Conservation (phyloP, 37 sponge, comb jelly and placozoan species). For the Dysidea cf. avara region DNA sequence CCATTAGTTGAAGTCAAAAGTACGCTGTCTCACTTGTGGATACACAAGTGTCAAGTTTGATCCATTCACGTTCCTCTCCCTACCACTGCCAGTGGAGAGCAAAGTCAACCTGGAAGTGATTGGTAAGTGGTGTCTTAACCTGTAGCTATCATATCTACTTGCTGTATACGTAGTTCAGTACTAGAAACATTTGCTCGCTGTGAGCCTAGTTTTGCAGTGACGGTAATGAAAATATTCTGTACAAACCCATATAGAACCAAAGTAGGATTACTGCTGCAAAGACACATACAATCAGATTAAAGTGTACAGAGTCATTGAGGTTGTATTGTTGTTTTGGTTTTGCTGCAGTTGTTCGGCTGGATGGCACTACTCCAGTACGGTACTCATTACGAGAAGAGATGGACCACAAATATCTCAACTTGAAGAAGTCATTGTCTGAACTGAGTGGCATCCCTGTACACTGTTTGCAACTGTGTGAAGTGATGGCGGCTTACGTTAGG, state of each 20-base stretch:
- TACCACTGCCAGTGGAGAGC: constrained; percentile 94
- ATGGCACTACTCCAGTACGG: constrained; percentile 71
- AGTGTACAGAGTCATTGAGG: neutral
- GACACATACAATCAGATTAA: too few relatives aligned
- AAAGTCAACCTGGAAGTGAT: constrained; percentile 72
- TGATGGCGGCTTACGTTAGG: constrained; percentile 41
- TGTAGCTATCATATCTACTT: too few relatives aligned
- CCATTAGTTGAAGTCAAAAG: constrained; percentile 74
- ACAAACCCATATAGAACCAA: too few relatives aligned
- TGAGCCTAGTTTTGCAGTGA: neutral
- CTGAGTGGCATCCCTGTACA: constrained; percentile 30
- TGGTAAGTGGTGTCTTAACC: too few relatives aligned
- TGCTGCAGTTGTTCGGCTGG: constrained; percentile 78
- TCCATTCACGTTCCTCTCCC: constrained; percentile 98
- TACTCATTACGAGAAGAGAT: constrained; percentile 73
- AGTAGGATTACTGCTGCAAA: too few relatives aligned
- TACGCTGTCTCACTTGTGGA: constrained; percentile 74
- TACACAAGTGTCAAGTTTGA: constrained; percentile 90
- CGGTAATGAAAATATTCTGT: neutral
- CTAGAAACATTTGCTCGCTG: neutral
- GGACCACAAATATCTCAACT: constrained; percentile 60
- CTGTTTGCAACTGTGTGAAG: constrained; percentile 60
- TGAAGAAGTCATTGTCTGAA: constrained; percentile 58
- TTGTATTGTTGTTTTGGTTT: neutral
- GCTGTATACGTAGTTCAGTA: too few relatives aligned